Evolutionary conservation across 2,888 invertebrate species (phyloP), one percentile per base, ranked within the genome.

Genomic region (Abrostola tripartita): DNA sequence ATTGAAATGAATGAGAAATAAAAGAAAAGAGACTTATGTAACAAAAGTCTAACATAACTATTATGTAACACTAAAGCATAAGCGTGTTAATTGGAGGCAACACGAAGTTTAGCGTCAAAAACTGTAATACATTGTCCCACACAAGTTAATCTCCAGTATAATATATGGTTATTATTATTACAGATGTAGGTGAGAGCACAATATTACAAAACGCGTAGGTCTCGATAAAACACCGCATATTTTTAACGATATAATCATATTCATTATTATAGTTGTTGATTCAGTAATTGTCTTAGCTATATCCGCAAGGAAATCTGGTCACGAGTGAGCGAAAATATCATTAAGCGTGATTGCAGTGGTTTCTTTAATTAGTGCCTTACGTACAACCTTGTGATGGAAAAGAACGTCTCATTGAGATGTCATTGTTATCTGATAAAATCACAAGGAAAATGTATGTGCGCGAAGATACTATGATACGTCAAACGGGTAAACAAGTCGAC

Each of bases 391-490:
- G 82, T 44, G 64, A 70, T 77, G 78, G 71, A 81, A 81, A 78
- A 76, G 71, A 76, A 67, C 58, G 68, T 78, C 81, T 78, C 86
- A 86, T 84, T 85, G 86, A 86, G 79, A 83, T 82, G 86, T 85
- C 85, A 75, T 57, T 65, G 59, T 63, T 85, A 86, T 86, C 86
- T 61, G 85, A 85, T 86, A 84, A 82, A 74, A 75, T 68, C 76
- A 79, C 77, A 74, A 79, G 76, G 82, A 82, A 83, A 85, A 85
- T 78, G 74, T 74, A 74, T 72, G 59, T 68, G 61, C 55, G 65
- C 61, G 66, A 61, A 69, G 72, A 70, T 78, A 76, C 67, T 72
- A 40, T 61, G 58, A 61, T 53, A 78, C 77, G 79, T 78, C 74
- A 72, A 61, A 74, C 49, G 58, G 58, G 76, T 77, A 75, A 74